Percentiles rank a stretch among this genome's conserved stretches.
Conservation (phyloP, 2,888 invertebrate genomes). For the Mongoloraphidia duomilia region DNA sequence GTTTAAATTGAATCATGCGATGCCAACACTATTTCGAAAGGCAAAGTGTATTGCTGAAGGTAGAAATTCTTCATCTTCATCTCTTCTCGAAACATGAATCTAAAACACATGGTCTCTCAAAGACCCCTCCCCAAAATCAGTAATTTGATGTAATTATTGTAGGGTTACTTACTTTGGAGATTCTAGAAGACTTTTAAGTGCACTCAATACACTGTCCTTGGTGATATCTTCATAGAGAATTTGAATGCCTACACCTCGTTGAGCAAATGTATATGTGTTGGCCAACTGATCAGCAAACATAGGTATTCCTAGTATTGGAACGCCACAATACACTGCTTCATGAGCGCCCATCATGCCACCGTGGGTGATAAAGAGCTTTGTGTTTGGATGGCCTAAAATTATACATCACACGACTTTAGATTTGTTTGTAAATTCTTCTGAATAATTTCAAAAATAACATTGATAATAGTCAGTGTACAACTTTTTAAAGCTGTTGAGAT, state of each 20-base stretch:
- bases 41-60: no score
- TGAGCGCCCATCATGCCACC: conserved; percentile 20
- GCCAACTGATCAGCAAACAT: conserved; percentile 19
- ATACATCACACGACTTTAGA: background rate
- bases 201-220: background rate
- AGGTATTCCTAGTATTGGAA: conserved; percentile 21
- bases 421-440: no score
- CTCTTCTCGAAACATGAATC: no score
- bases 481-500: no score
- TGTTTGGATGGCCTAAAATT: conserved; percentile 18
- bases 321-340: conserved; percentile 18
- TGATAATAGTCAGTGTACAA: no score
- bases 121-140: no score
- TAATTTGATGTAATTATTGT: no score
- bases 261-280: conserved; percentile 15
- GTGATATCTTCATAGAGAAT: background rate
- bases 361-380: conserved; percentile 20
- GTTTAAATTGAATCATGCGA: no score
- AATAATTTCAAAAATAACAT: no score
- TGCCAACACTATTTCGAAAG: no score
- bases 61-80: no score
- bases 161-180: background rate
- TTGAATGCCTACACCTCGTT: conserved; percentile 13
- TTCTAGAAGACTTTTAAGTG: conserved; percentile 1
- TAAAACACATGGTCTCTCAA: no score